Conservation (phyloP, 2,797 vertebrate genomes). For the Melanotaenia maccullochi region DNA sequence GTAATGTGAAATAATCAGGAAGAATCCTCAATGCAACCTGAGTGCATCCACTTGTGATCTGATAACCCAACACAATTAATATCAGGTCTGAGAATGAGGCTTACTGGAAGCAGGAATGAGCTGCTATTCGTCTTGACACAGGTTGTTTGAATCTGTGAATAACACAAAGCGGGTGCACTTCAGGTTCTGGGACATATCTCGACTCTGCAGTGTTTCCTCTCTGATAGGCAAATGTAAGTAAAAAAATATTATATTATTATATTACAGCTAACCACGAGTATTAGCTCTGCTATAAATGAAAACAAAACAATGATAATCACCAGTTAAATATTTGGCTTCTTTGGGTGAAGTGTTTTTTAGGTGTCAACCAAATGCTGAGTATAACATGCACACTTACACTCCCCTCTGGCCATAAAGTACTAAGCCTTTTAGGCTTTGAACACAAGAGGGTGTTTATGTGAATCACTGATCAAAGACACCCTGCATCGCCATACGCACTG, state of each 20-base stretch:
- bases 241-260: too few species aligned
- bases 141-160: too few species aligned
- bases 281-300: neutral
- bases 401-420: conserved; percentile 87
- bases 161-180: too few species aligned
- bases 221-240: too few species aligned
- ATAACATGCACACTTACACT: conserved; percentile 55
- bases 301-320: neutral
- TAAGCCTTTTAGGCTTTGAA: conserved; percentile 83
- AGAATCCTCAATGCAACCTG: neutral
- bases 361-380: conserved; percentile 24
- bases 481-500: conserved; percentile 86
- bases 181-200: too few species aligned
- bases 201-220: too few species aligned
- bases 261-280: neutral
- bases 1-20: neutral
- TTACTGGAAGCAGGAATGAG: neutral
- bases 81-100: neutral
- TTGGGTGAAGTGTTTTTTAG: neutral
- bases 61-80: neutral
- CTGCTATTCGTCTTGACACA: neutral
- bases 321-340: neutral
- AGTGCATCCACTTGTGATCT: neutral
- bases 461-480: conserved; percentile 79
- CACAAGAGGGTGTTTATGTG: conserved; percentile 80